These are phyloP conservation scores for Diarsia mendica DNA, from an alignment of 2,888 invertebrate species.

Conservation along the genomic window DNA sequence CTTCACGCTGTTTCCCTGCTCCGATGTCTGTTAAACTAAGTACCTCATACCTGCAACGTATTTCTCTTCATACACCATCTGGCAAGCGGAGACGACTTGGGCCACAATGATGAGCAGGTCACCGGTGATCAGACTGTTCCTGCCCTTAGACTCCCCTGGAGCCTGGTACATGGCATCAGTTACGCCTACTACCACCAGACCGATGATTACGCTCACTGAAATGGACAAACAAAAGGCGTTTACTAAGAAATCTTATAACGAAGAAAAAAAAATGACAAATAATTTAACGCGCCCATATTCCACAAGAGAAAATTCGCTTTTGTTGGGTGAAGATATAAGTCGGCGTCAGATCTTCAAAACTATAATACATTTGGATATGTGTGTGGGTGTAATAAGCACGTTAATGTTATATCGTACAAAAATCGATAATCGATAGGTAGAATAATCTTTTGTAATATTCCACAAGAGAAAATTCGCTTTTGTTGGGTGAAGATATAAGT, in stretches of 20 bases:
- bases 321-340: too few relatives aligned
- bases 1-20: too few relatives aligned
- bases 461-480: too few relatives aligned
- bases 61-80: conserved; percentile 99
- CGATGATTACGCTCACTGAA: conserved; percentile 91
- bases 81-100: conserved; percentile 95
- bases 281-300: too few relatives aligned
- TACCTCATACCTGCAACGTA: conserved; percentile 91
- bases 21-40: neutral
- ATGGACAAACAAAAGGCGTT: conserved; percentile 29
- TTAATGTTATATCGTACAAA: too few relatives aligned
- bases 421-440: too few relatives aligned
- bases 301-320: too few relatives aligned
- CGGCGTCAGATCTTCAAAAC: too few relatives aligned
- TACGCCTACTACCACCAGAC: conserved; percentile 93
- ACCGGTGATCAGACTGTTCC: conserved; percentile 95
- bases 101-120: conserved; percentile 94
- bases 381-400: too few relatives aligned
- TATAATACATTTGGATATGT: too few relatives aligned
- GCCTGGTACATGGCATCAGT: conserved; percentile 92
- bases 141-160: conserved; percentile 83
- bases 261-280: neutral
- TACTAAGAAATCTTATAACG: neutral
- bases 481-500: too few relatives aligned
- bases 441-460: too few relatives aligned